A percentile compares a stretch with the other conserved stretches of the same genome.
Conservation (phyloP, 2,797 vertebrate species). For the Pipistrellus pipistrellus region DNA sequence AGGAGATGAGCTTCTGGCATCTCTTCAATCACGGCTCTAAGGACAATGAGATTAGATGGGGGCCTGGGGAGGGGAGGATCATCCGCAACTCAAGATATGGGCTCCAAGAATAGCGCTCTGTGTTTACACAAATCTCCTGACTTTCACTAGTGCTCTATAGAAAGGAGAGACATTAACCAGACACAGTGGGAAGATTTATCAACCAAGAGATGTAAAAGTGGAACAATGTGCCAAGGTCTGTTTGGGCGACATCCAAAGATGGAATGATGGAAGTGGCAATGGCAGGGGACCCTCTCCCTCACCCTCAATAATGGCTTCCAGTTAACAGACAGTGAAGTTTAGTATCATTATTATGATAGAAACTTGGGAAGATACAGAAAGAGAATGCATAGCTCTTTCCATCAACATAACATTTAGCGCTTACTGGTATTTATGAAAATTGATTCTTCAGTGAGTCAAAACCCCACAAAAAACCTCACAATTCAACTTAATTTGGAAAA, state of each 20-base stretch:
- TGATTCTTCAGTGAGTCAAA: not conserved
- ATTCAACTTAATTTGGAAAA: conserved; percentile 39
- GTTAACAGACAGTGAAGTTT: not conserved
- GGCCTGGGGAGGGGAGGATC: not conserved
- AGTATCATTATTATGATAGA: not conserved
- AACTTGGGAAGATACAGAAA: not conserved
- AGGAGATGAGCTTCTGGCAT: not conserved
- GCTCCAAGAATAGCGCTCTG: not conserved
- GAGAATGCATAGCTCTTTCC: not conserved
- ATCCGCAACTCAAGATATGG: not conserved
- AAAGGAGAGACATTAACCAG: not conserved
- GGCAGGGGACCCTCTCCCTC: not conserved
- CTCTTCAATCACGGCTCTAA: not conserved
- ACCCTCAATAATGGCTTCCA: not conserved
- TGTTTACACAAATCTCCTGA: not conserved
- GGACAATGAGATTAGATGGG: not conserved
- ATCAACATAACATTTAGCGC: not conserved
- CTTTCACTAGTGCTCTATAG: not conserved
- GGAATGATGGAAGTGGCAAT: not conserved
- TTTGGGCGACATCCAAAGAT: not conserved
- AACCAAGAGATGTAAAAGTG: not conserved
- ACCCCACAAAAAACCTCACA: not conserved
- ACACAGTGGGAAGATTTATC: not conserved
- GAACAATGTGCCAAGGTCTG: not conserved
- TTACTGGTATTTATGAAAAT: conserved; percentile 14